Base-by-base conservation (phyloP, 2,113 vertebrate species). In the Corythoichthys haematopterus region DNA sequence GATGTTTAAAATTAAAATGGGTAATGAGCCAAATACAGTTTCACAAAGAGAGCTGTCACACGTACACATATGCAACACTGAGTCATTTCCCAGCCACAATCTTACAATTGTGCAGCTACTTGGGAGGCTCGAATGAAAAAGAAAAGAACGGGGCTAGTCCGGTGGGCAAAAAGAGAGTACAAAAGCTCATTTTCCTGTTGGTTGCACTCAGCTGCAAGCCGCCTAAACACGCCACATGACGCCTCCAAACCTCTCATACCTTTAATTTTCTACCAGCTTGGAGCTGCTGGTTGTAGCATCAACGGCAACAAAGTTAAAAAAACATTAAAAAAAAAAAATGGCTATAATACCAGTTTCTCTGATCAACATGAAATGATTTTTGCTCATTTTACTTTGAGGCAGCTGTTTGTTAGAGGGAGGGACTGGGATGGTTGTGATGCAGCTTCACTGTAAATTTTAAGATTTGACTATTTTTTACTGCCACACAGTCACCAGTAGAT, bases 181-280 rank as follows among this genome's bases (percentile, higher is more conserved):
- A 62, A 62, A 88, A 90, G 82, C 87, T 88, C 78, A 90, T 90
- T 90, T 90, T 89, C 86, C 87, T 87, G 82, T 87, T 89, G 85
- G 86, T 86, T 88, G 88, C 86, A 85, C 86, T 77, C 87, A 85
- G 85, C 84, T 87, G 82, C 84, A 75, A 84, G 84, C 79, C 8
- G 72, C 84, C 84, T 83, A 85, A 62, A 88, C 84, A 85, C 83
- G 80, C 87, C 85, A 86, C 86, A 70, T 74, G 88, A 86, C 82
- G 85, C 86, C 85, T 85, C 82, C 81, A 78, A 76, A 85, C 80
- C 85, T 88, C 86, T 86, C 82, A 87, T 80, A 87, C 86, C 82
- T 84, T 56, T 84, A 84, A 81, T 88, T 88, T 87, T 83, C 77
- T 78, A 84, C 81, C 0, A 80, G 40, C n/a, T n/a, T 4, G 10